Evolutionary conservation across 1,140 invertebrate species (phyloP).

Genomic region (Hylaeus anthracinus): DNA sequence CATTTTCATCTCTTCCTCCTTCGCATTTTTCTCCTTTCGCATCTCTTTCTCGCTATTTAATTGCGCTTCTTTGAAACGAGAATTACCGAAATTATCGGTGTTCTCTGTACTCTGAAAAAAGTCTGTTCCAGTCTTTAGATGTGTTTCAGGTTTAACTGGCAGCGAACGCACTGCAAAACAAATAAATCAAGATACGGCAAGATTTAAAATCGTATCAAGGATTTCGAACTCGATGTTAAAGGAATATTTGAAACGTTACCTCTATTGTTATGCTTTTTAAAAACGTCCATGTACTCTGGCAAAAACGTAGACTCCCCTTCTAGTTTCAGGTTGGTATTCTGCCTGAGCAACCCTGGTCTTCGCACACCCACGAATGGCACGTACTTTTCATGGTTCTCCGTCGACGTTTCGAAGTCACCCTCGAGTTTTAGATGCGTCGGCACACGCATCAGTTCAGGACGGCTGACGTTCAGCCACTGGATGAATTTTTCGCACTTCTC

Average conservation of each 20-base stretch:
- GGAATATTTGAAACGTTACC: constrained; percentile 59
- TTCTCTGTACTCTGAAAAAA: constrained; percentile 70
- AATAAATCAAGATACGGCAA: background rate
- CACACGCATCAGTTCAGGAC: constrained; percentile 75
- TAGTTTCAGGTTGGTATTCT: constrained; percentile 74
- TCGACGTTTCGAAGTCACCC: constrained; percentile 79
- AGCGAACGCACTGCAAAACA: background rate
- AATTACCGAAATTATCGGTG: constrained; percentile 67
- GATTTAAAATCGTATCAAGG: too few species aligned
- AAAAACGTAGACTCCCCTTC: constrained; percentile 76
- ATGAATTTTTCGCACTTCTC: constrained; percentile 82
- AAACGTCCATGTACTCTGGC: constrained; percentile 78
- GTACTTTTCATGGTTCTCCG: constrained; percentile 82
- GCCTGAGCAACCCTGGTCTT: constrained; percentile 75
- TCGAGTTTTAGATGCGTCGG: constrained; percentile 80
- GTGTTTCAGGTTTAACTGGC: constrained; percentile 60
- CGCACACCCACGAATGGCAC: constrained; percentile 75
- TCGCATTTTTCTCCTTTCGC: constrained; percentile 31
- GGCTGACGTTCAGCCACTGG: constrained; percentile 77
- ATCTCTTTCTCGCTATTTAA: constrained; percentile 55
- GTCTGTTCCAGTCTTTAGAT: constrained; percentile 68
- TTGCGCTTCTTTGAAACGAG: constrained; percentile 61
- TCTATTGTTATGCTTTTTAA: constrained; percentile 65
- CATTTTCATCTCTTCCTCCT: constrained; percentile 73
- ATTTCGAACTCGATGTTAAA: too few species aligned